Base-by-base conservation (phyloP, 1,140 invertebrate genomes). In the Drosophila dunni region DNA sequence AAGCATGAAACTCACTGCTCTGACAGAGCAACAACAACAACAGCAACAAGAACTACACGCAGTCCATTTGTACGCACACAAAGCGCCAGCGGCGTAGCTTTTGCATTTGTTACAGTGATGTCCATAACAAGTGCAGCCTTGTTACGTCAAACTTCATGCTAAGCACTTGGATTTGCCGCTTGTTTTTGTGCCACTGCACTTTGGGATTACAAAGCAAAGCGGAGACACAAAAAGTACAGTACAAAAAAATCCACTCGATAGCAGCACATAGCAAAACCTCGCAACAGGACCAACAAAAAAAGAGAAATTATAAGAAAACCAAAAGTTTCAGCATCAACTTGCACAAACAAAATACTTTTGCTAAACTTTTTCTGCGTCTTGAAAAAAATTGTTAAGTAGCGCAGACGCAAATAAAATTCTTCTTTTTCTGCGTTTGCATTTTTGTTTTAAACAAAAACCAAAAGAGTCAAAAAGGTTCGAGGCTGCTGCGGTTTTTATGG, bases 401-500 rank as follows among this genome's bases (percentile, higher is more conserved):
- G 78, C 65, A 82, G 64, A 67, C 61, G 66, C 69, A 67, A 63
- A 50, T 60, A 68, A 67, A 79, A 70, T 66, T 71, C 75, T 51
- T 50, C 29, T 61, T 60, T 20, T 10, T 3, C 11, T 53, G 2
- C 29, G 51, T 40, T 33, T 60, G 36, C 56, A 40, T 33, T 56
- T 50, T 29, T 29, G 24, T 29, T 29, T 6, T 29, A 29, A 29
- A 29, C 24, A 9, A 56, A 63, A 63, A 42, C n/a, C 17, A 42
- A 48, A 17, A 17, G 20, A 36, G 20, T 38, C 54, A 56, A 57
- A 75, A 60, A 67, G 67, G 65, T 63, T 11, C n/a, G 58, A 51
- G 57, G 42, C 38, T 65, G 78, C 81, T 79, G 75, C 68, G 75
- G 64, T 70, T 88, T 77, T 88, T 88, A 77, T 82, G 65, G 81